A percentile compares a stretch with the other conserved stretches of the same genome.
These are phyloP conservation scores for Chloroceryle aenea DNA, from an alignment of 2,113 vertebrate species.

Conservation along the genomic window DNA sequence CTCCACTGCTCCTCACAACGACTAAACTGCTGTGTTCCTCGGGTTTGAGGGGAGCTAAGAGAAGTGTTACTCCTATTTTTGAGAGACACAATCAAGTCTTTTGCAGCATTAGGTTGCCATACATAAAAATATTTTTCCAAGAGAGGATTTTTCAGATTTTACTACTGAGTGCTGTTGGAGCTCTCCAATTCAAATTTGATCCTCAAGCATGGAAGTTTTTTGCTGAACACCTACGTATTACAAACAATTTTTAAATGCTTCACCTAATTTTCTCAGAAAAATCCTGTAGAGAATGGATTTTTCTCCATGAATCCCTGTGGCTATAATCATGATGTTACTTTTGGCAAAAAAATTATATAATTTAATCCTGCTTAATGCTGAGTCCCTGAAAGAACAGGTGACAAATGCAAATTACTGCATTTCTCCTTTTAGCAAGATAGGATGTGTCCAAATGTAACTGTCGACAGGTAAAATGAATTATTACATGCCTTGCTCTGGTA, in stretches of 20 bases:
- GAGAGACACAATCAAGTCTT: neutral
- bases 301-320: neutral
- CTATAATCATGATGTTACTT: neutral
- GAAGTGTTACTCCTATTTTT: neutral
- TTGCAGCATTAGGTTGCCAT: neutral
- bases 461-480: neutral
- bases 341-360: neutral
- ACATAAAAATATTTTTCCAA: neutral
- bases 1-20: neutral
- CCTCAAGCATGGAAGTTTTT: neutral
- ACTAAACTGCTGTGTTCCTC: neutral
- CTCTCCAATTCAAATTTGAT: neutral
- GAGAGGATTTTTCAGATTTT: neutral
- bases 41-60: neutral
- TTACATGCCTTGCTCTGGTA: neutral
- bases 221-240: neutral
- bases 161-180: accelerated
- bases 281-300: neutral
- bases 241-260: neutral
- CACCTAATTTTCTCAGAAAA: neutral
- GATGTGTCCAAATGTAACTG: neutral
- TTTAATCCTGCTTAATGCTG: neutral
- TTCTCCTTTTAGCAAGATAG: neutral
- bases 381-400: neutral
- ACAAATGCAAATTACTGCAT: neutral